Evolutionary conservation across 2,888 invertebrate species (phyloP).

Genomic region (Chrysolina americana): DNA sequence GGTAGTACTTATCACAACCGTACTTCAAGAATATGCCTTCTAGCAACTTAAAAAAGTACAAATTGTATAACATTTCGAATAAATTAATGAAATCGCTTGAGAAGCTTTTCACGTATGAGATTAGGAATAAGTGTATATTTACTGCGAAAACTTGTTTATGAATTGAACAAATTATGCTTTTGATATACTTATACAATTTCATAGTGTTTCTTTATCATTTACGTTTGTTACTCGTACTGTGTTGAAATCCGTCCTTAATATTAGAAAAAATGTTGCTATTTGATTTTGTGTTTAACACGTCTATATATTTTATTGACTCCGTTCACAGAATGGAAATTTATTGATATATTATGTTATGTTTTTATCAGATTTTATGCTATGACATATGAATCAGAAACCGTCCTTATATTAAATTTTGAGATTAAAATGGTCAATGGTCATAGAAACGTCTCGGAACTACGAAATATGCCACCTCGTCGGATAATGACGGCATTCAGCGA

Average conservation of each 20-base stretch:
- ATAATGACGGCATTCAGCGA: neutral
- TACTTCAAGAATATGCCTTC: conserved; percentile 34
- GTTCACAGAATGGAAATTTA: conserved; percentile 55
- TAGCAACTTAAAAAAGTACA: conserved; percentile 46
- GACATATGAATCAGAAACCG: conserved; percentile 19
- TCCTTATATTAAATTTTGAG: conserved; percentile 7
- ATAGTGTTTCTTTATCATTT: conserved; percentile 14
- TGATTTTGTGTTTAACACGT: conserved; percentile 58
- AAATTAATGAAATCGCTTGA: conserved; percentile 24
- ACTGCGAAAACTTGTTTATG: neutral
- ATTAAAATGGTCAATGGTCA: neutral
- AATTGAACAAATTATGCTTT: conserved; percentile 31
- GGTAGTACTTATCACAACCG: conserved; percentile 29
- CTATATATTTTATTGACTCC: conserved; percentile 60
- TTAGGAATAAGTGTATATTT: conserved; percentile 27
- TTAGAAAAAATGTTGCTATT: conserved; percentile 47
- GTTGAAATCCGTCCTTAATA: conserved; percentile 45
- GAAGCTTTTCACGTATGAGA: conserved; percentile 32
- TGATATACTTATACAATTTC: conserved; percentile 30
- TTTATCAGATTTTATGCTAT: conserved; percentile 49
- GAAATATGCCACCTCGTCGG: neutral
- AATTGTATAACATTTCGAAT: conserved; percentile 29
- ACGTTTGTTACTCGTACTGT: conserved; percentile 31
- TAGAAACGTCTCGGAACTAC: neutral
- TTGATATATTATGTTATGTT: conserved; percentile 58